These are phyloP conservation scores for Rhabdomys pumilio DNA, from an alignment of 2,797 vertebrate genomes.

Conservation along the genomic window DNA sequence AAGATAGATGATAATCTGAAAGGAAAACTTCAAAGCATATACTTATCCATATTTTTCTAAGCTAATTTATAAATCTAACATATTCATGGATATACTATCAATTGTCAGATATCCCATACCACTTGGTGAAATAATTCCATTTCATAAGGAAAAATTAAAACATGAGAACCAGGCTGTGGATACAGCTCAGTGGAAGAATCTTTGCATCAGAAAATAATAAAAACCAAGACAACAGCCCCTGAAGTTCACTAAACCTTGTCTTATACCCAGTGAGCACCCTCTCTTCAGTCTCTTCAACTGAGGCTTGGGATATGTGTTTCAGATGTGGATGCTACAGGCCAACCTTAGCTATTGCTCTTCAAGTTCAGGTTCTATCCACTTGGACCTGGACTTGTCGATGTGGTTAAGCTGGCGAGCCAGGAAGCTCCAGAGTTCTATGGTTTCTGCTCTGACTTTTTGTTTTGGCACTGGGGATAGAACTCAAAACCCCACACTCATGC, in stretches of 20 bases:
- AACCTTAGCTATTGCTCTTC: not conserved
- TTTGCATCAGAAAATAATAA: not conserved
- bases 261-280: too few relatives aligned
- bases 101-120: constrained; percentile 16
- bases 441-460: not conserved
- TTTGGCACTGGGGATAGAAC: not conserved
- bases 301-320: not conserved
- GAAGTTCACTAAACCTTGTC: not conserved
- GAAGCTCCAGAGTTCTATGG: not conserved
- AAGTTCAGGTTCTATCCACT: not conserved
- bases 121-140: constrained; percentile 25
- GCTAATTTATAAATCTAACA: constrained; percentile 10
- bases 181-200: not conserved
- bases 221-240: not conserved
- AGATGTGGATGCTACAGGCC: not conserved
- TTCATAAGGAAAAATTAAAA: constrained; percentile 46
- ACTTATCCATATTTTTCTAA: constrained; percentile 43
- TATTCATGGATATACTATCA: not conserved
- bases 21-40: not conserved
- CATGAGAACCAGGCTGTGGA: not conserved
- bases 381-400: not conserved
- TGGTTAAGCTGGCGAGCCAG: not conserved
- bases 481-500: not conserved
- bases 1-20: not conserved
- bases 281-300: not conserved